A percentile compares a stretch with the other conserved stretches of the same genome.
These are phyloP conservation scores for Sesamia inferens DNA, from an alignment of 2,888 invertebrate species.

Conservation along the genomic window DNA sequence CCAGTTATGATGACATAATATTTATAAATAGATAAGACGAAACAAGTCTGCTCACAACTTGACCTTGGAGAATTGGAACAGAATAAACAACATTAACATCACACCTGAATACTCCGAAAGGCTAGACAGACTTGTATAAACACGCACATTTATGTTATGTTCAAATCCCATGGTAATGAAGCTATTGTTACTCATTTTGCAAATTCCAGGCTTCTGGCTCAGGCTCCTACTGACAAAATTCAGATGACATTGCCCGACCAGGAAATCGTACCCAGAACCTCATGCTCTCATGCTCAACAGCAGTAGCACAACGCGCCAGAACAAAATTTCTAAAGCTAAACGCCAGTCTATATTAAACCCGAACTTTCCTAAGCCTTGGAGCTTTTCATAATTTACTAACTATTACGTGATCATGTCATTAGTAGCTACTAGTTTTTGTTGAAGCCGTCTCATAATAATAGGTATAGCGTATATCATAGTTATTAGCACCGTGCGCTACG, in stretches of 20 bases:
- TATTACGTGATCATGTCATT: constrained; percentile 48
- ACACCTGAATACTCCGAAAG: not conserved
- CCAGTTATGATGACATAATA: constrained; percentile 27
- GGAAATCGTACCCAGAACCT: not conserved
- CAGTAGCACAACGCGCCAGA: not conserved
- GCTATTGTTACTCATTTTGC: not conserved
- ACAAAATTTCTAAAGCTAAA: constrained; percentile 1
- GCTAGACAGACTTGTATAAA: not conserved
- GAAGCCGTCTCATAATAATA: constrained; percentile 56
- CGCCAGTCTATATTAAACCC: not conserved
- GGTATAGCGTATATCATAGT: constrained; percentile 50
- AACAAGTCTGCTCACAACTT: constrained; percentile 14
- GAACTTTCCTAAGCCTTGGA: constrained; percentile 3
- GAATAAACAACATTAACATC: not conserved
- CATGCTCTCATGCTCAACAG: too few species aligned
- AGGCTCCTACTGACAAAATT: not conserved
- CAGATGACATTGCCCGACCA: not conserved
- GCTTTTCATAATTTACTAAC: constrained; percentile 28
- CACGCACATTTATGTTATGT: not conserved
- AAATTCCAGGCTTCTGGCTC: not conserved
- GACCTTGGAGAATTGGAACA: constrained; percentile 24
- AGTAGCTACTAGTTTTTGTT: constrained; percentile 56
- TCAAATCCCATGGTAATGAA: too few species aligned
- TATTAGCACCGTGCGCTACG: constrained; percentile 63
- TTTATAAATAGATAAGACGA: constrained; percentile 34